Evolutionary conservation across 2,113 vertebrate species (phyloP).

Genomic region (Columba livia): DNA sequence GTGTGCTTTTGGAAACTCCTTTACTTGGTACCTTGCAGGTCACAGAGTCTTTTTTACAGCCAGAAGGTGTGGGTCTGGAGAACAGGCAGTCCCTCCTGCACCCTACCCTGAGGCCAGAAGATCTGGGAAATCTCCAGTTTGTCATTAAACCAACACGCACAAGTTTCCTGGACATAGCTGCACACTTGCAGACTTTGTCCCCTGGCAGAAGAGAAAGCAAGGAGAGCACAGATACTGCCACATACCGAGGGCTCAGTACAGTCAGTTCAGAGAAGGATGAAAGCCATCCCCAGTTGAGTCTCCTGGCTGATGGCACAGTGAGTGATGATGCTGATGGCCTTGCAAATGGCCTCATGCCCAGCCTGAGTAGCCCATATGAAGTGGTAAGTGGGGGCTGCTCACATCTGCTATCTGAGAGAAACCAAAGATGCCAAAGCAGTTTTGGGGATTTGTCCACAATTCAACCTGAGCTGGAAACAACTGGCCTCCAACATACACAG

Average conservation of each 20-base stretch:
- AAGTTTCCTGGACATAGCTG: neutral
- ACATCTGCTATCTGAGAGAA: neutral
- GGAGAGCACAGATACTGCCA: neutral
- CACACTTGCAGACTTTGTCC: accelerated
- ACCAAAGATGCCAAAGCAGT: neutral
- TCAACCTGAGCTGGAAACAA: neutral
- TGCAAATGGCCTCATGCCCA: neutral
- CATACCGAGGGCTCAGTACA: accelerated
- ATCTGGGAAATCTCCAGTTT: neutral
- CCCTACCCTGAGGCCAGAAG: neutral
- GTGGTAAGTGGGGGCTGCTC: accelerated
- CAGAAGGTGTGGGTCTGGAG: neutral
- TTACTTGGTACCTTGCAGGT: neutral
- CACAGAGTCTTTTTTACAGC: neutral
- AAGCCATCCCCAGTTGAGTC: neutral
- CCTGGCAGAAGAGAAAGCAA: neutral
- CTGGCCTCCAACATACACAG: accelerated
- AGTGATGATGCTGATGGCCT: neutral
- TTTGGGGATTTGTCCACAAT: neutral
- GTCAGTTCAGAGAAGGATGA: neutral
- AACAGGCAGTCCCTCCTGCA: neutral
- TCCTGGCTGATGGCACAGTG: neutral
- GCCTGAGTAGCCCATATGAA: neutral
- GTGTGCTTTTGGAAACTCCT: neutral
- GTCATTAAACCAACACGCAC: neutral